Evolutionary conservation across 1,140 invertebrate genomes (phyloP).

Genomic region (Eueides isabella): DNA sequence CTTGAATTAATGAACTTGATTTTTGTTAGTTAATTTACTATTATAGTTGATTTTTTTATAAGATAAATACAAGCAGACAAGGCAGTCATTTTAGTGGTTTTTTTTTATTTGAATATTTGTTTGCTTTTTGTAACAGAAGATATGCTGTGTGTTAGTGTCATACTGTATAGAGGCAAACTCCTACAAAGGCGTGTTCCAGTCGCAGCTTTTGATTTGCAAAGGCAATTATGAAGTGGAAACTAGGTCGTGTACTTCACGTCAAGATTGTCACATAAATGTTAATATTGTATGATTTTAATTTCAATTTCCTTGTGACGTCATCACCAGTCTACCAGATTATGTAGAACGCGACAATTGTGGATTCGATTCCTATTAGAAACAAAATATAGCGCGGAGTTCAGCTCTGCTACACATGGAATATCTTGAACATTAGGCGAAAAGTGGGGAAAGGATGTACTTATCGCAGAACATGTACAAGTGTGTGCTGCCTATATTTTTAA

Average conservation of each 20-base stretch:
- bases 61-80: too few relatives aligned
- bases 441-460: too few relatives aligned
- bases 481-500: too few relatives aligned
- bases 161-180: neutral
- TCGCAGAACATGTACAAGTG: too few relatives aligned
- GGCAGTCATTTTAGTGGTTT: too few relatives aligned
- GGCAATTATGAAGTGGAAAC: constrained; percentile 2
- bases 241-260: constrained; percentile 13
- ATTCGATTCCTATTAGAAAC: too few relatives aligned
- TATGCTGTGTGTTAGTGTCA: neutral
- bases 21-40: too few relatives aligned
- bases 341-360: too few relatives aligned
- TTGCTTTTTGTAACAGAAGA: neutral
- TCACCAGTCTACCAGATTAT: neutral
- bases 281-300: neutral
- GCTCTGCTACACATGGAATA: neutral
- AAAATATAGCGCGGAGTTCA: too few relatives aligned
- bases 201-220: constrained; percentile 3
- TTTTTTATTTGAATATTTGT: too few relatives aligned
- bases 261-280: constrained; percentile 1
- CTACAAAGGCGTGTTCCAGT: neutral
- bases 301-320: neutral
- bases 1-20: too few relatives aligned
- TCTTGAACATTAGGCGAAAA: neutral
- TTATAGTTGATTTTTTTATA: too few relatives aligned